Conservation (phyloP, 1,140 invertebrate species). For the Drosophila pseudoobscura region DNA sequence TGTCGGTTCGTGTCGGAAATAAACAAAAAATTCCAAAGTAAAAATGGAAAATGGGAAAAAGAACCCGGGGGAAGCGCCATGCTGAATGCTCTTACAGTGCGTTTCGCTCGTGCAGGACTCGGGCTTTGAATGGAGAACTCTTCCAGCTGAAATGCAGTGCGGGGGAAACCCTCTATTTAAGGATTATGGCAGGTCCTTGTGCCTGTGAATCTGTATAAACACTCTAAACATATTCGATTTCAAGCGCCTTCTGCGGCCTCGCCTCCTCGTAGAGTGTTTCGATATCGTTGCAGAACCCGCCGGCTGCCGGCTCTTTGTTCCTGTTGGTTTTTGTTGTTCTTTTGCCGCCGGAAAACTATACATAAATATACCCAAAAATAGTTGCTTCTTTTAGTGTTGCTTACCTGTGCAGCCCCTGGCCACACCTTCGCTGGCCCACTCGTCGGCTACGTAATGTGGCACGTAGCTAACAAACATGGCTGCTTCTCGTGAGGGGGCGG, state of each 20-base stretch:
- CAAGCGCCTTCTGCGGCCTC: too few relatives aligned
- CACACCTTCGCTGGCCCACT: conserved; percentile 16
- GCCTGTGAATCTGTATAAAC: too few relatives aligned
- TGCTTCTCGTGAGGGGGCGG: neutral
- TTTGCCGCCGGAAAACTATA: neutral
- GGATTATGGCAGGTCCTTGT: too few relatives aligned
- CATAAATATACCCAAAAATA: conserved; percentile 17
- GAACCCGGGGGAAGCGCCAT: neutral
- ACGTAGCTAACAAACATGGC: conserved; percentile 29
- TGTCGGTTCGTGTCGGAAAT: conserved; percentile 47
- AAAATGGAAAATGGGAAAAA: neutral
- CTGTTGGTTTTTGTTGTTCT: neutral
- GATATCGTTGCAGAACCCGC: too few relatives aligned
- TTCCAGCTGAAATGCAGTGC: too few relatives aligned
- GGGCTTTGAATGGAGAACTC: too few relatives aligned
- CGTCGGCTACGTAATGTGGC: conserved; percentile 49
- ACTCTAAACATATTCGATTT: too few relatives aligned
- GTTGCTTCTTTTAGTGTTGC: conserved; percentile 14
- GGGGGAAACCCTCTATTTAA: too few relatives aligned
- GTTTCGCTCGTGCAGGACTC: neutral
- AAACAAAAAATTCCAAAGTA: conserved; percentile 34
- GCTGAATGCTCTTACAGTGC: conserved; percentile 26
- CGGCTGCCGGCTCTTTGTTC: neutral
- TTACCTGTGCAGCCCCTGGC: conserved; percentile 3
- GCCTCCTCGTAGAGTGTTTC: too few relatives aligned